Evolutionary conservation across 2,797 vertebrate genomes (phyloP), one percentile per base, ranked within the genome.

Genomic region (Bradypodion pumilum): DNA sequence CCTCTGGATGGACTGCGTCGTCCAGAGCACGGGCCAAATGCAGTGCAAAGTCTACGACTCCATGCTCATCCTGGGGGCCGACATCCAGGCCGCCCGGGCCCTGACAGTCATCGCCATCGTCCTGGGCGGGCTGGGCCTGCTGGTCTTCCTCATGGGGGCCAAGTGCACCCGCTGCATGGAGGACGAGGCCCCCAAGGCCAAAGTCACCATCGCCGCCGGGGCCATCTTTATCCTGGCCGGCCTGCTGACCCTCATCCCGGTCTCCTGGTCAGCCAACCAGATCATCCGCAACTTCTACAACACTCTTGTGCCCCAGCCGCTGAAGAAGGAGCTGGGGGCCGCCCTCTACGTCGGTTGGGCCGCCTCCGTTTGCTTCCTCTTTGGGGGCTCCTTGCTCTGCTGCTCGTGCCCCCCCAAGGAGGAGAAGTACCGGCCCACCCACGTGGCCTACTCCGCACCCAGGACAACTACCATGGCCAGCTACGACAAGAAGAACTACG

Each of bases 81-180:
- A 98, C 92, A 95, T 98, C 69, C 98, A 99, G 85, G 97, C 98
- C 0, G 98, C 98, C 35, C 96, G 98, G 0, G 98, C 98, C 42
- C 95, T 99, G 88, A 95, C 97, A 3, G 94, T 99, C 69, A 96
- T 98, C 66, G 95, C 97, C 94, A 97, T 98, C 83, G 93, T 99
- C 77, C 66, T 99, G 62, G 97, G 96, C 0, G 92, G 97, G 44
- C 81, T 98, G 8, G 98, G 97, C 9, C 91, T 98, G 66, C 89
- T 99, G 42, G 93, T 98, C n/a, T 96, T 96, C 92, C 96, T 99
- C 7, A 95, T 97, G 46, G 98, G 98, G 0, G 98, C 97, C 49
- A 97, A 98, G 93, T 99, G 98, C 95, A 99, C 98, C 88, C 97
- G 97, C 94, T 99, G 98, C 89, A 96, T 99, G 1, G 97, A 98